Evolutionary conservation across 2,888 invertebrate genomes (phyloP).

Genomic region (Heliconius sara): DNA sequence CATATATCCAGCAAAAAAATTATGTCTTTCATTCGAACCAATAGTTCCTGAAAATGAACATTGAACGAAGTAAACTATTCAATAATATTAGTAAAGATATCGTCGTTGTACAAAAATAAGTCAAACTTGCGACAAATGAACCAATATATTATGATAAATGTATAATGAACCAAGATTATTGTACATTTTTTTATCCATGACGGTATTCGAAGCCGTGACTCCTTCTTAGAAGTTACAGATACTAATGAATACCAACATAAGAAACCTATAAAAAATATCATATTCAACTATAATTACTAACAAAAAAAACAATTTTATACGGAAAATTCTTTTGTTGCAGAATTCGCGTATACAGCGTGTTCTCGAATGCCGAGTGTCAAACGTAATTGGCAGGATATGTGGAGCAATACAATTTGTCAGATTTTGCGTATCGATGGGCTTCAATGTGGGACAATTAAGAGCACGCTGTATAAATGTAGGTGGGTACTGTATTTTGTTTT

Average conservation of each 20-base stretch:
- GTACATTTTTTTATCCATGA: too few species aligned
- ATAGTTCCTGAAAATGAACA: too few species aligned
- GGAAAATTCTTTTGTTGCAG: not conserved
- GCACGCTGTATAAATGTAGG: not conserved
- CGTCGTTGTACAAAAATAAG: too few species aligned
- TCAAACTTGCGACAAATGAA: too few species aligned
- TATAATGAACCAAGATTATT: too few species aligned
- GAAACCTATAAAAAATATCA: not conserved
- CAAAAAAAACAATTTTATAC: not conserved
- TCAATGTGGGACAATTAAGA: constrained; percentile 14
- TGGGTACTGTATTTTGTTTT: not conserved
- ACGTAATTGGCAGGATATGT: constrained; percentile 25
- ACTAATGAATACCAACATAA: not conserved
- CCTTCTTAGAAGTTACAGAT: too few species aligned
- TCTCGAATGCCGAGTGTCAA: constrained; percentile 26
- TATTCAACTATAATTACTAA: not conserved
- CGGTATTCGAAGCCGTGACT: too few species aligned
- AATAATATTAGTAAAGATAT: too few species aligned
- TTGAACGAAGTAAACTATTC: too few species aligned
- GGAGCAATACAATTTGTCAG: constrained; percentile 26
- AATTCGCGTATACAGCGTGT: constrained; percentile 23
- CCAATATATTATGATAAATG: too few species aligned
- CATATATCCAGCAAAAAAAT: too few species aligned
- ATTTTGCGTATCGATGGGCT: constrained; percentile 17
- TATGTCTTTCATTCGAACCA: too few species aligned